phyloP scores from a whole-genome alignment of 2,888 invertebrate species.

The Catotricha subobsoleta region DNA sequence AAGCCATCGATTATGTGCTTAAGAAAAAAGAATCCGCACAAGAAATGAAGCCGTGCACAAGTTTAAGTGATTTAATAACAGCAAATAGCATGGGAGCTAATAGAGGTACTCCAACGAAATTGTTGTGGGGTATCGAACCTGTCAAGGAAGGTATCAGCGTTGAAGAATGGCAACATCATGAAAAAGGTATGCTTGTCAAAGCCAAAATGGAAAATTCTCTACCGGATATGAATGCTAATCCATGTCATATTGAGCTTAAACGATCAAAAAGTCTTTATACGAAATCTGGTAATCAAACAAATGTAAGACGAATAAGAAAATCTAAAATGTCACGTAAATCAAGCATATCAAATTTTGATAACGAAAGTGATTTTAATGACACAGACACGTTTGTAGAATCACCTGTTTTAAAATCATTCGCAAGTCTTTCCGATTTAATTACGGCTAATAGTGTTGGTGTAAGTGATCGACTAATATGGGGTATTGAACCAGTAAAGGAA shows the following conservation, averaged over 20 bases:
- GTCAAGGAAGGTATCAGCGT: constrained; percentile 23
- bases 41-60: background rate
- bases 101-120: constrained; percentile 16
- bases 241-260: background rate
- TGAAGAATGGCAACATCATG: constrained; percentile 25
- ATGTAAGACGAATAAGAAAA: too few relatives aligned
- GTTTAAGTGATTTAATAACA: constrained; percentile 20
- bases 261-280: constrained; percentile 5
- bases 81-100: constrained; percentile 24
- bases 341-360: background rate
- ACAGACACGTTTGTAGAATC: too few relatives aligned
- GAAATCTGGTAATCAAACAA: constrained; percentile 1
- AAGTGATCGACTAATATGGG: constrained; percentile 27
- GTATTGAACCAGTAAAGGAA: constrained; percentile 26
- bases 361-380: background rate
- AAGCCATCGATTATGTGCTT: constrained; percentile 9
- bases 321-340: background rate
- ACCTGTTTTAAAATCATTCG: background rate
- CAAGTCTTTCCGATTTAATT: constrained; percentile 27
- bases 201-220: background rate
- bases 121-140: constrained; percentile 28
- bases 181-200: constrained; percentile 17
- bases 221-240: background rate
- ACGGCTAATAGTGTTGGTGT: constrained; percentile 27
- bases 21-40: background rate